These are phyloP conservation scores for Budorcas taxicolor DNA, from an alignment of 2,113 vertebrate genomes.

Conservation along the genomic window DNA sequence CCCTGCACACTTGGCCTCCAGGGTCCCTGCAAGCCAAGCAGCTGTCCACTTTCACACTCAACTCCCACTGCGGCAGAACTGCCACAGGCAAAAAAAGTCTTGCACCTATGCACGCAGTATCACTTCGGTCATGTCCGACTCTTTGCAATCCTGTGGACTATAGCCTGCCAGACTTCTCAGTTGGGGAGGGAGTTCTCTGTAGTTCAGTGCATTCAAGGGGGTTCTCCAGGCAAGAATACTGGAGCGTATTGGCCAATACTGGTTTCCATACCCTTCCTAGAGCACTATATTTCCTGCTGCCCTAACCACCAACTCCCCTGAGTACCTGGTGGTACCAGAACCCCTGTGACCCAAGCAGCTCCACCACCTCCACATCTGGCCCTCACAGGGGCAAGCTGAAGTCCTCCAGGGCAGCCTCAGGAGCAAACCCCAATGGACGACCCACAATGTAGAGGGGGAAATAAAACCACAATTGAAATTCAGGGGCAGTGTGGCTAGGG, in stretches of 20 bases:
- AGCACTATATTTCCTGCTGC: background rate
- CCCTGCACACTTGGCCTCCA: background rate
- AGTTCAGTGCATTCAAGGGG: background rate
- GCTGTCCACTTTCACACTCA: background rate
- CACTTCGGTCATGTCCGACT: background rate
- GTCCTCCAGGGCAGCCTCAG: background rate
- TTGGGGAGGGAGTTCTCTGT: background rate
- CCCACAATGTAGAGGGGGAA: background rate
- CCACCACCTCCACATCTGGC: background rate
- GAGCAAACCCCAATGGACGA: background rate
- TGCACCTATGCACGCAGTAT: background rate
- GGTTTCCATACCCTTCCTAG: background rate
- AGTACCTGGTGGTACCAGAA: background rate
- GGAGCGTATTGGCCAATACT: background rate
- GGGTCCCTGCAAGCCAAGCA: background rate
- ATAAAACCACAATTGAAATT: background rate
- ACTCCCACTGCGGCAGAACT: background rate
- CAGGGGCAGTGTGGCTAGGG: background rate
- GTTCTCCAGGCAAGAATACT: background rate
- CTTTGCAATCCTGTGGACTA: background rate
- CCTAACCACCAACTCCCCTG: background rate
- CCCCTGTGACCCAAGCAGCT: background rate
- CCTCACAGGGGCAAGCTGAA: background rate
- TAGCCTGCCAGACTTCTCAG: background rate
- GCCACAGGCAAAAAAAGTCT: background rate